Evolutionary conservation across 2,113 vertebrate species (phyloP), one percentile per base, ranked within the genome.

Genomic region (Erpornis zantholeuca): DNA sequence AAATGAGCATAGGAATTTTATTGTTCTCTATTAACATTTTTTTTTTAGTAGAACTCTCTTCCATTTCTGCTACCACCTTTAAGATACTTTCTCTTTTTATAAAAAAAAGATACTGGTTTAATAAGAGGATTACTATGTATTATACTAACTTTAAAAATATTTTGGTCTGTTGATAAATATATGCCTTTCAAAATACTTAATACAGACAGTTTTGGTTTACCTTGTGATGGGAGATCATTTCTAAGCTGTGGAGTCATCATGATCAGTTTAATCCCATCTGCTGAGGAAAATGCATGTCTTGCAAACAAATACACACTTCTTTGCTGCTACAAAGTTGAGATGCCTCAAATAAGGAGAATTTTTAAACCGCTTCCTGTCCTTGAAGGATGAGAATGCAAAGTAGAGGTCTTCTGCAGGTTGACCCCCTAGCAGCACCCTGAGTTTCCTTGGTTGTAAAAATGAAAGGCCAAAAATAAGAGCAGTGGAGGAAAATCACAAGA

Each of bases 231-330:
- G 88, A 94, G 78, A 80, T 77, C 13, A 44, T 86, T 89, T 77
- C 69, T 88, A 57, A 70, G 53, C 7, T 49, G 56, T 87, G 77
- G 81, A 86, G 81, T 84, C 85, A 33, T 94, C 92, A 42, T 86
- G 93, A 93, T 81, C 88, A 81, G 69, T 90, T 93, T 96, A 93
- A 96, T 96, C 86, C 88, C 95, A 91, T 96, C 88, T 92, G 92
- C 76, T 72, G 68, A 88, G 87, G 75, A 90, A 90, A 93, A 75
- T 28, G 53, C 49, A 25, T 61, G 38, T 71, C 69, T 88, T 94
- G 76, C 80, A 79, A 90, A 65, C 90, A 81, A 68, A 79, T 79
- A 33, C 5, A 56, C 47, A 36, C 78, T 95, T 70, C 63, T 88
- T 86, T 86, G 68, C 57, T 3, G 14, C 61, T 75, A 86, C 36